Conservation (phyloP, 2,113 vertebrate species). For the Oxyruncus cristatus region DNA sequence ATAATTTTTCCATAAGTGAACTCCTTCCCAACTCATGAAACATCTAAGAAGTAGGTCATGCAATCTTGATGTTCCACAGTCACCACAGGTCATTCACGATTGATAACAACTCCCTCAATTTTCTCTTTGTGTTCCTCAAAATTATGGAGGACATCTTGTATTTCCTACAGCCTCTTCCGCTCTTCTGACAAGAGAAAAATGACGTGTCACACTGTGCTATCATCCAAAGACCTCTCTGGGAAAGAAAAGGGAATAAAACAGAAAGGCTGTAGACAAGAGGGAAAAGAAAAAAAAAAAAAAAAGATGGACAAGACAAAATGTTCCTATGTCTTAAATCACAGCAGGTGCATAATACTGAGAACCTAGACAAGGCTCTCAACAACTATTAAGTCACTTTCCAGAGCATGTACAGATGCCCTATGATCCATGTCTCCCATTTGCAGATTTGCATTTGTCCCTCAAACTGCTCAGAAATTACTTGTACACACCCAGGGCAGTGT, state of each 20-base stretch:
- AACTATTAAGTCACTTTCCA: not conserved
- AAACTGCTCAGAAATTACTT: not conserved
- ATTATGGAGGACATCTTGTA: not conserved
- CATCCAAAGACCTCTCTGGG: not conserved
- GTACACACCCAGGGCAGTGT: not conserved
- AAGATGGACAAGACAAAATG: not conserved
- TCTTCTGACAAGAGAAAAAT: not conserved
- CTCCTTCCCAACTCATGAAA: not conserved
- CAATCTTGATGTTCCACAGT: not conserved
- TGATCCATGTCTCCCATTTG: rapidly evolving
- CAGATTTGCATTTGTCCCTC: not conserved
- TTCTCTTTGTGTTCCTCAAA: not conserved
- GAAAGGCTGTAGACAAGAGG: not conserved
- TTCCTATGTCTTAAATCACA: not conserved
- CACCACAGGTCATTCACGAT: not conserved
- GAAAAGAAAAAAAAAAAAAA: not conserved
- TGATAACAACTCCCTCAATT: not conserved
- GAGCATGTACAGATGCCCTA: not conserved
- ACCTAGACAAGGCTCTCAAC: not conserved
- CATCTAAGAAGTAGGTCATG: not conserved
- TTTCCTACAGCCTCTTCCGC: not conserved
- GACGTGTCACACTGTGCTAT: not conserved
- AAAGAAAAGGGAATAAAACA: not conserved
- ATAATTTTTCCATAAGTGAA: not conserved
- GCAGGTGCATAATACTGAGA: not conserved